Base-by-base conservation (phyloP, 64 coral and sea anemone genomes). In the Cladopsammia gracilis region DNA sequence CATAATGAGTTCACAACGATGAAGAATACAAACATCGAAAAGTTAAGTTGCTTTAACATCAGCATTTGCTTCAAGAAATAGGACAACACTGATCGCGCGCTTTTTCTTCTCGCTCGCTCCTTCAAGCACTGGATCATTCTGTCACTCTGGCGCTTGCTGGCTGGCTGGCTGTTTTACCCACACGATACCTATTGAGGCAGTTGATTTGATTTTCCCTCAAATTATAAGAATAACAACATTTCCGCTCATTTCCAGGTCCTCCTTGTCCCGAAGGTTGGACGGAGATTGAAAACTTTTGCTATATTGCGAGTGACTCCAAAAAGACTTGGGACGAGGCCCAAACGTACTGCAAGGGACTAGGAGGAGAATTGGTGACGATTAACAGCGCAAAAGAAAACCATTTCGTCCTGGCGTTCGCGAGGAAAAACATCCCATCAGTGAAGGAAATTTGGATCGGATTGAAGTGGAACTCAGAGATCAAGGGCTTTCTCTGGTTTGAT, bases 371-470 rank as follows among this genome's bases (percentile, higher is more conserved):
- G n/a, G 77, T 34, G 26, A 79, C 58, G 24, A 79, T 79, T 13
- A 79, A 20, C 77, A 79, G 54, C 52, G 22, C n/a, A 10, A 22
- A 10, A 26, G 77, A 79, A 79, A 79, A 79, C 54, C 53, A 79
- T 20, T 79, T 79, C 12, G 77, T 79, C 22, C 54, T 79, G 14
- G 25, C 52, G 10, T 53, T 79, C 20, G 77, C 54, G 6, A 58
- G 54, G 53, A 44, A 25, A 23, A 11, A 43, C 12, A 53, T 22
- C 10, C 77, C 77, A 44, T 24, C n/a, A 12, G n/a, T 25, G 77
- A 14, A 79, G 26, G 53, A 79, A 34, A 19, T 79, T 10, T 79
- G 77, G 77, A 79, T 79, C 77, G 77, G 77, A 23, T 53, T 79
- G 20, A 58, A 56, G 77, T 79, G 77, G 77, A 24, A 20, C 24